These are phyloP conservation scores for Scopus umbretta DNA, from an alignment of 2,113 vertebrate genomes.

Conservation along the genomic window DNA sequence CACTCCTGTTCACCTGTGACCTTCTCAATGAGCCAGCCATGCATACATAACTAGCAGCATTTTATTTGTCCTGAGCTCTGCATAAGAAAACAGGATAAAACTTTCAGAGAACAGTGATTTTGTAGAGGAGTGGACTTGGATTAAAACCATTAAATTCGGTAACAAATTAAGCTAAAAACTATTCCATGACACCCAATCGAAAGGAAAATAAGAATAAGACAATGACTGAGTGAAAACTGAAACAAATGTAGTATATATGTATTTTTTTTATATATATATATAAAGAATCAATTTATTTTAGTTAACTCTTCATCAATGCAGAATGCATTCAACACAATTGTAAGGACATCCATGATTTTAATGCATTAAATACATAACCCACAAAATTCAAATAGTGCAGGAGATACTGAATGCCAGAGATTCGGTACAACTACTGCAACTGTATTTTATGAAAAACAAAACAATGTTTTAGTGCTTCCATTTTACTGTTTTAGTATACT, in stretches of 20 bases:
- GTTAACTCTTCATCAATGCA: conserved; percentile 7
- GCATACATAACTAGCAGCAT: background rate
- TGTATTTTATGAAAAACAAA: background rate
- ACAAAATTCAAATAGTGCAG: conserved; percentile 26
- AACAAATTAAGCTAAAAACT: background rate
- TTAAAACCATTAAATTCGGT: background rate
- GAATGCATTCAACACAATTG: background rate
- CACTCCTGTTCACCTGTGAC: background rate
- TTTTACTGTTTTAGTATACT: conserved; percentile 5
- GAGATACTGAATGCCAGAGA: background rate
- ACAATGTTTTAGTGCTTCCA: background rate
- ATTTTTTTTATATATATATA: background rate
- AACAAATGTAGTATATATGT: background rate
- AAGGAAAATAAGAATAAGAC: background rate
- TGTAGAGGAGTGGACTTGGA: background rate
- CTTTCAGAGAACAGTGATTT: background rate
- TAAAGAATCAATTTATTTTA: conserved; percentile 40
- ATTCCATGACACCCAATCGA: background rate
- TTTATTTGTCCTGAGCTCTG: background rate
- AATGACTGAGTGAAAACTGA: background rate
- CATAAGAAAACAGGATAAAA: background rate
- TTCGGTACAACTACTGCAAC: background rate
- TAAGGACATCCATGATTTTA: conserved; percentile 29
- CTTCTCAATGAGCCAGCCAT: background rate
- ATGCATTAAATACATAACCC: conserved; percentile 21